These are phyloP conservation scores for Protosalanx chinensis DNA, from an alignment of 2,797 vertebrate genomes.

Conservation along the genomic window DNA sequence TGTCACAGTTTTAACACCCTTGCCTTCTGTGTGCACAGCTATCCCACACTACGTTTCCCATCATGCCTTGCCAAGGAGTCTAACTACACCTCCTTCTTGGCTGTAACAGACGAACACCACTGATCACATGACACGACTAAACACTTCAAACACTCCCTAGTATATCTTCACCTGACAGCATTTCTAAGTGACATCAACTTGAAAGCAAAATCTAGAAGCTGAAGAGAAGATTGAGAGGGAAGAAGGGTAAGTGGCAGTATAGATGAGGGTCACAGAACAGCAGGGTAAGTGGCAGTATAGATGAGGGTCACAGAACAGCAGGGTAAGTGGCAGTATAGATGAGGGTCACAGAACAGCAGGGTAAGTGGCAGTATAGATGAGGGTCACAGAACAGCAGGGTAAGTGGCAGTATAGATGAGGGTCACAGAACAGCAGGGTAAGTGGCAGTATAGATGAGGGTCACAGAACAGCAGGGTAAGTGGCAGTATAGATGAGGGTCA, in stretches of 20 bases:
- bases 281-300: no score
- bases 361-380: no score
- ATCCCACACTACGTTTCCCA: constrained; percentile 29
- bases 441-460: constrained; percentile 25
- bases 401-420: no score
- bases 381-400: no score
- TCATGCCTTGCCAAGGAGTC: constrained; percentile 23
- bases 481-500: no score
- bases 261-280: no score
- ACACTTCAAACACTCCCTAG: not conserved
- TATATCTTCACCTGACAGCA: not conserved
- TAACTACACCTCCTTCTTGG: constrained; percentile 24
- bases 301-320: no score
- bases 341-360: no score
- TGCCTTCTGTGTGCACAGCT: constrained; percentile 36
- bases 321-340: no score
- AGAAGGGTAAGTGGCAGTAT: no score
- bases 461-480: constrained; percentile 40
- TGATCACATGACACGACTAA: constrained; percentile 15
- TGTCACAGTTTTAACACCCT: constrained; percentile 58
- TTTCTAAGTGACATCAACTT: constrained; percentile 6
- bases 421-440: constrained; percentile 29
- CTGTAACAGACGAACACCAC: not conserved
- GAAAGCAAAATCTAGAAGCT: not conserved
- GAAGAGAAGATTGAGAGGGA: no score